Base-by-base conservation (phyloP, 1,140 invertebrate genomes). In the Drosophila murphyi region DNA sequence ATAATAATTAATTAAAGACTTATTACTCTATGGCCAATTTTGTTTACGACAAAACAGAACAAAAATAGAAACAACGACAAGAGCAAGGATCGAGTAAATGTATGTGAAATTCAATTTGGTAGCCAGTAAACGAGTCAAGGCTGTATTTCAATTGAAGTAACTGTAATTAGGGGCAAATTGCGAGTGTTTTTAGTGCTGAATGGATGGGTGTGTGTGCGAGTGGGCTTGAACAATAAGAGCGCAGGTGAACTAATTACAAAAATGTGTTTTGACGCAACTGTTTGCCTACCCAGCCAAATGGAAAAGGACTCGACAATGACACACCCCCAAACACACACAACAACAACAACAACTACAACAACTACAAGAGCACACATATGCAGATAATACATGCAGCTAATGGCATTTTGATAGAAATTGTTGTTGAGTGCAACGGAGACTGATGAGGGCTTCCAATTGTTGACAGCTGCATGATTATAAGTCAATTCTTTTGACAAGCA, bases 391-490 rank as follows among this genome's bases (percentile, higher is more conserved):
- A 48, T 70, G 55, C 56, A 67, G 65, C 71, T 87, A 87, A 87
- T 82, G 82, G 76, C 79, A 82, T 82, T 87, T 82, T 87, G 61
- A 88, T 82, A 71, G 69, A 76, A 87, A 48, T 86, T 78, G 41
- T 34, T 34, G 29, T 43, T 47, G 60, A 69, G 47, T 77, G 54
- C 47, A 48, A 45, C 47, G 10, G 61, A 87, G 68, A 79, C 60
- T 76, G 79, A 73, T 82, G 83, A 69, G 10, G 45, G 67, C 28
- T 48, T 43, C 54, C 56, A 75, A 75, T 63, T 71, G 67, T 63
- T 71, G 54, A 71, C 76, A 88, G 64, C 72, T 76, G 79, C 54
- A 71, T 88, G 81, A 86, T 88, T 82, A 86, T 71, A 87, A 69
- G 79, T 60, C 51, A 61, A 82, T 69, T 73, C 67, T 57, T 74